Evolutionary conservation across 2,888 invertebrate species (phyloP).

Genomic region (Pseudanteris insignis): DNA sequence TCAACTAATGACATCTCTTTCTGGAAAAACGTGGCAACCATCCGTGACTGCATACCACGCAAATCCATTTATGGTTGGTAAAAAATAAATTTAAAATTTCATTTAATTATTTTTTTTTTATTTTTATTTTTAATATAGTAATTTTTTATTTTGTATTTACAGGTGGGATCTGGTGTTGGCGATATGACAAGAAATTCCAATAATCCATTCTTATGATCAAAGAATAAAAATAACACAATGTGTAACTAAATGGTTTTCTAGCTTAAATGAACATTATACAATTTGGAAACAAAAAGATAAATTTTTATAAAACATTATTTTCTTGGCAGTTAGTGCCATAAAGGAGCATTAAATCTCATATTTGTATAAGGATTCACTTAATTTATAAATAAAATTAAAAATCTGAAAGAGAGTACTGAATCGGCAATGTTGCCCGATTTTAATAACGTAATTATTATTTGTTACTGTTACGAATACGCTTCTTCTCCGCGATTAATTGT

Average conservation of each 20-base stretch:
- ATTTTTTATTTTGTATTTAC: constrained; percentile 16
- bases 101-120: too few species aligned
- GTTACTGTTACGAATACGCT: constrained; percentile 56
- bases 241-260: not conserved
- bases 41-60: constrained; percentile 62
- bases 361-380: constrained; percentile 61
- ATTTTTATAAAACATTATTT: constrained; percentile 58
- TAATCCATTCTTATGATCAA: constrained; percentile 72
- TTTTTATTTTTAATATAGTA: not conserved
- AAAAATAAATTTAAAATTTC: too few species aligned
- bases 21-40: constrained; percentile 64
- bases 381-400: constrained; percentile 64
- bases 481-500: constrained; percentile 41
- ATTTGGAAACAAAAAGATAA: constrained; percentile 29
- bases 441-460: constrained; percentile 56
- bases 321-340: constrained; percentile 62
- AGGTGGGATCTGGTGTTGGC: constrained; percentile 62
- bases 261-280: too few species aligned
- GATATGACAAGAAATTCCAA: constrained; percentile 67
- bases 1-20: constrained; percentile 61
- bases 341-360: constrained; percentile 58
- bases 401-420: constrained; percentile 45
- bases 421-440: constrained; percentile 32
- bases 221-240: not conserved
- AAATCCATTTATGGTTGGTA: constrained; percentile 62